Evolutionary conservation across 2,888 invertebrate species (phyloP).

Genomic region (Microchrysa polita): DNA sequence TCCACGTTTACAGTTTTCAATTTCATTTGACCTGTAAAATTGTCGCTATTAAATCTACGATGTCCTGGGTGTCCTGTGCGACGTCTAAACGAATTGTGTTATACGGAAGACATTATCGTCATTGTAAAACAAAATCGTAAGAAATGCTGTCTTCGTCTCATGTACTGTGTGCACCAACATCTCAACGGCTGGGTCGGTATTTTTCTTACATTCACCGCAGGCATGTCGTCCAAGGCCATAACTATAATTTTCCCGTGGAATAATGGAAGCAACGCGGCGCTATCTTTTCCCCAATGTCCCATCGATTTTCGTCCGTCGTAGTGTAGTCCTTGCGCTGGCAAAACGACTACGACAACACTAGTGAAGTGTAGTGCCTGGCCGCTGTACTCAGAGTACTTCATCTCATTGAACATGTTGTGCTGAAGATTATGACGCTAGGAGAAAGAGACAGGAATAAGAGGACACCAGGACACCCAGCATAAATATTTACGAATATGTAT

Average conservation of each 20-base stretch:
- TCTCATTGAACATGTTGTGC: conserved; percentile 37
- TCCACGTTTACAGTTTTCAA: conserved; percentile 12
- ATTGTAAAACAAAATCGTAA: conserved; percentile 39
- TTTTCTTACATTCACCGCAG: conserved; percentile 17
- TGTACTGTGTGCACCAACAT: background rate
- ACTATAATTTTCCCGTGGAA: conserved; percentile 31
- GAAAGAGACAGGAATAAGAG: background rate
- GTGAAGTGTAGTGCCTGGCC: too few species aligned
- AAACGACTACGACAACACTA: background rate
- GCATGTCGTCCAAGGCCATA: conserved; percentile 27
- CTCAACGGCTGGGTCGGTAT: background rate
- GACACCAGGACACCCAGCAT: conserved; percentile 25
- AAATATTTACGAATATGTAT: conserved; percentile 43
- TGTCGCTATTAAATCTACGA: background rate
- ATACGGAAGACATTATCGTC: conserved; percentile 27
- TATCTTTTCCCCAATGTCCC: conserved; percentile 32
- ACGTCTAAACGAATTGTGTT: conserved; percentile 16
- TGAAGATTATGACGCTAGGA: conserved; percentile 35
- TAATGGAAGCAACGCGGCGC: conserved; percentile 20
- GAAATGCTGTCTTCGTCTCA: conserved; percentile 11
- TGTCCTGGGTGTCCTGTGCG: too few species aligned
- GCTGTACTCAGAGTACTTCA: conserved; percentile 16
- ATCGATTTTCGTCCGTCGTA: conserved; percentile 40
- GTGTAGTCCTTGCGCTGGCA: conserved; percentile 25
- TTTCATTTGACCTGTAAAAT: conserved; percentile 17